Percentiles rank a stretch among this genome's conserved stretches.
Conservation (phyloP, 2,113 vertebrate genomes). For the Microcebus griseorufus region DNA sequence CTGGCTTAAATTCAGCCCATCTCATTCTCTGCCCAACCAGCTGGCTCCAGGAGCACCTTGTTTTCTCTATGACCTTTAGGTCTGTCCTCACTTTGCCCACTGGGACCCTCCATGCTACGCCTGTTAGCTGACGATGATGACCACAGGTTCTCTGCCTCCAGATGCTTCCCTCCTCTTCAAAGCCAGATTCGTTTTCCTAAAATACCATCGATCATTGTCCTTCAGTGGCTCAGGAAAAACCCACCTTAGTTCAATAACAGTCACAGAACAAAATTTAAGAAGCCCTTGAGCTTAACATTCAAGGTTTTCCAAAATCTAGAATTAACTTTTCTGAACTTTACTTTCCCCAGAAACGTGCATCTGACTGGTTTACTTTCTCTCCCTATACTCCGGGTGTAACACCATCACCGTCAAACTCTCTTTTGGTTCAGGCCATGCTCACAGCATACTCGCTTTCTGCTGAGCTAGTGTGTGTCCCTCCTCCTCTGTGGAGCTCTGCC, state of each 20-base stretch:
- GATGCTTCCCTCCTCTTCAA: background rate
- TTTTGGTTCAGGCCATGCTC: background rate
- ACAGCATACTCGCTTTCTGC: background rate
- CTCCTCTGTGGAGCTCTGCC: background rate
- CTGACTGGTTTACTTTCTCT: background rate
- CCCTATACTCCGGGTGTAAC: background rate
- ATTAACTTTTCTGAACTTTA: background rate
- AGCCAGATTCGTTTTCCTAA: background rate
- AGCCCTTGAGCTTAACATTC: background rate
- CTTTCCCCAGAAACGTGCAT: background rate
- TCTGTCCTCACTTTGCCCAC: background rate
- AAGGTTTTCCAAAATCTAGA: background rate
- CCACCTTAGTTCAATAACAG: background rate
- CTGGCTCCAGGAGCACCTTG: no score
- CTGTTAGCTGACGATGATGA: background rate
- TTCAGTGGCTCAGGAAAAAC: background rate
- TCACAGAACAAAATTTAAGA: background rate
- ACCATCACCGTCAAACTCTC: background rate
- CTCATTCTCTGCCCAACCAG: background rate
- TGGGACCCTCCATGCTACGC: background rate
- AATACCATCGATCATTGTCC: background rate
- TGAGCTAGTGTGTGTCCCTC: background rate
- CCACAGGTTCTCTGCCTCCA: background rate
- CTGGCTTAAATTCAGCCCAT: background rate
- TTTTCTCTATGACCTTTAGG: background rate